Percentiles rank a stretch among this genome's conserved stretches.
These are phyloP conservation scores for Papilio xuthus DNA, from an alignment of 1,140 invertebrate genomes.

Conservation along the genomic window DNA sequence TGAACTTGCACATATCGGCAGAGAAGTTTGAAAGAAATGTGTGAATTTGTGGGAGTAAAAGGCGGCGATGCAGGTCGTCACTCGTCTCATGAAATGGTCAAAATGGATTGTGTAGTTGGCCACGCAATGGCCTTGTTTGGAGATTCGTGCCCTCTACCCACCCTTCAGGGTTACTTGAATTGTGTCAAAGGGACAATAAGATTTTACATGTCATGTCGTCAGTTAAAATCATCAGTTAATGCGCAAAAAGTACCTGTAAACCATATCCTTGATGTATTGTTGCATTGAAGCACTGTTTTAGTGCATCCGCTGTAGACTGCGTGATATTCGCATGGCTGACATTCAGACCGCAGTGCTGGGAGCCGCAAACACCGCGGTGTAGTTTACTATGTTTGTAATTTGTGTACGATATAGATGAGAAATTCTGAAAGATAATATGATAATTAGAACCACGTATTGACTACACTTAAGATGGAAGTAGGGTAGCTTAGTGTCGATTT, in stretches of 20 bases:
- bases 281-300: slow-evolving; percentile 65
- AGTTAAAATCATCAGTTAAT: too few species aligned
- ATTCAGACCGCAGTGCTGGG: slow-evolving; percentile 67
- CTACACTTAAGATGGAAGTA: neutral
- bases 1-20: too few species aligned
- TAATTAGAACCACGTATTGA: neutral
- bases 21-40: too few species aligned
- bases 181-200: too few species aligned
- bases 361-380: slow-evolving; percentile 69
- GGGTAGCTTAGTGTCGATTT: too few species aligned
- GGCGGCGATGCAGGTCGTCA: too few species aligned
- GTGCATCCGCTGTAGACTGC: slow-evolving; percentile 47
- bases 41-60: too few species aligned
- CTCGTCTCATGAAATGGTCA: too few species aligned
- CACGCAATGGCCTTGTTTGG: too few species aligned
- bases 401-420: slow-evolving; percentile 63
- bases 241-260: slow-evolving; percentile 56
- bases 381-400: slow-evolving; percentile 70
- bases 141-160: too few species aligned
- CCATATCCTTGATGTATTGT: slow-evolving; percentile 66
- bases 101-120: too few species aligned
- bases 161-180: too few species aligned
- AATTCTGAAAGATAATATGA: slow-evolving; percentile 56
- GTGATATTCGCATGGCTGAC: slow-evolving; percentile 58
- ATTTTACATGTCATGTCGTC: slow-evolving; percentile 1